These are phyloP conservation scores for Metopia argyrocephala DNA, from an alignment of 2,888 invertebrate genomes.

Conservation along the genomic window DNA sequence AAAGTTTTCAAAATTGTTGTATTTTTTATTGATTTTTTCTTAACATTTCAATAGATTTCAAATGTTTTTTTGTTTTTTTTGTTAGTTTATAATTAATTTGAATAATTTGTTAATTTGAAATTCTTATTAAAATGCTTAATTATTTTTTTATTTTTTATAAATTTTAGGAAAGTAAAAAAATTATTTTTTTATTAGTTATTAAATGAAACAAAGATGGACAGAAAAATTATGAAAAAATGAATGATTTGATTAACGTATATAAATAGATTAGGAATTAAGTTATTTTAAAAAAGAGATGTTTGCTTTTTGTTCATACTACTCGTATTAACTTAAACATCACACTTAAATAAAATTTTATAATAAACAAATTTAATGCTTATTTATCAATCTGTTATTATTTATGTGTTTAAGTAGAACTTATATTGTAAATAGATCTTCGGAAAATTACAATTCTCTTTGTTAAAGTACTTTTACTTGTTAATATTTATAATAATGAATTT, in stretches of 20 bases:
- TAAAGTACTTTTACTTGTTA: not conserved
- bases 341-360: not conserved
- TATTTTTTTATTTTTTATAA: constrained; percentile 53
- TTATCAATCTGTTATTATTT: not conserved
- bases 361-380: not conserved
- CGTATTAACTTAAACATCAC: not conserved
- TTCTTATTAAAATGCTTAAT: constrained; percentile 63
- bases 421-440: not conserved
- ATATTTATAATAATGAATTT: constrained; percentile 37
- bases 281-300: constrained; percentile 8
- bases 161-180: constrained; percentile 64
- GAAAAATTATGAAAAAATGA: constrained; percentile 11
- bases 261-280: not conserved
- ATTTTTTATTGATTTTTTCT: constrained; percentile 63
- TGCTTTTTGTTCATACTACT: not conserved
- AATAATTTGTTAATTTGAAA: constrained; percentile 64
- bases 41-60: constrained; percentile 68
- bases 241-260: constrained; percentile 21
- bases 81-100: constrained; percentile 58
- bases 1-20: constrained; percentile 33
- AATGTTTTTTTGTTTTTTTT: constrained; percentile 50
- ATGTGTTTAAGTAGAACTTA: not conserved
- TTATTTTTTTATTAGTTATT: constrained; percentile 34
- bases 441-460: not conserved
- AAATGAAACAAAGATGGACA: constrained; percentile 15